These are phyloP conservation scores for Leontopithecus rosalia DNA, from an alignment of 2,797 vertebrate genomes.

Conservation along the genomic window DNA sequence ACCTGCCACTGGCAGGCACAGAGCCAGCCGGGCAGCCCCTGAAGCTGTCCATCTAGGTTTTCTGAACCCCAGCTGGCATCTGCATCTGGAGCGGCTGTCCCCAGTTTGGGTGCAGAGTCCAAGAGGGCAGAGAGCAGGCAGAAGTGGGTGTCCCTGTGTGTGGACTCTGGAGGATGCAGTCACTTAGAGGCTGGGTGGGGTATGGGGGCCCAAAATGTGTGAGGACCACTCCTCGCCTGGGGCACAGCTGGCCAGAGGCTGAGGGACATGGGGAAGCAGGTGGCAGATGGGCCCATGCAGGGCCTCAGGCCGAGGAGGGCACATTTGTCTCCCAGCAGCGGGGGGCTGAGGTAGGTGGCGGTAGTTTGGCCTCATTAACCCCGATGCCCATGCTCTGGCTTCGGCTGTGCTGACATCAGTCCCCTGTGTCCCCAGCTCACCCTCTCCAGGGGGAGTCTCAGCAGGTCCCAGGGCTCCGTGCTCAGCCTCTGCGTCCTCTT, in stretches of 20 bases:
- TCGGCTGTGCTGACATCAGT: rapidly evolving
- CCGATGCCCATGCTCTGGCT: rapidly evolving
- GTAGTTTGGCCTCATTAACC: neutral
- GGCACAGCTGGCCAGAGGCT: rapidly evolving
- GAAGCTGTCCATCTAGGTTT: rapidly evolving
- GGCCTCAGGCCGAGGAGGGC: neutral
- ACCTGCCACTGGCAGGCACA: neutral
- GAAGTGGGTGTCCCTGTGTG: neutral
- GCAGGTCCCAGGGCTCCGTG: conserved; percentile 93
- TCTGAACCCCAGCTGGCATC: no score
- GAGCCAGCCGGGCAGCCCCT: neutral
- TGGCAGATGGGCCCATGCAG: neutral
- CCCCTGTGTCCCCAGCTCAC: conserved; percentile 79
- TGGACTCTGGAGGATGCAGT: neutral
- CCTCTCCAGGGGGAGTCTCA: conserved; percentile 93
- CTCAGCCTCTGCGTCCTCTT: conserved; percentile 93
- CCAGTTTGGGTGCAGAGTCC: neutral
- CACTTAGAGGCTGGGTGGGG: neutral
- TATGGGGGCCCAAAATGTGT: neutral
- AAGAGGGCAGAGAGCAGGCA: neutral
- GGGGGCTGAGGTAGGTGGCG: rapidly evolving
- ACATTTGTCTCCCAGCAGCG: neutral
- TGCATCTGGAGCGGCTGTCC: no score
- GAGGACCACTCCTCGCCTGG: rapidly evolving
- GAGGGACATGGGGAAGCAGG: rapidly evolving